A percentile compares a stretch with the other conserved stretches of the same genome.
Conservation (phyloP, 2,888 invertebrate species). For the Drosophila neonasuta region DNA sequence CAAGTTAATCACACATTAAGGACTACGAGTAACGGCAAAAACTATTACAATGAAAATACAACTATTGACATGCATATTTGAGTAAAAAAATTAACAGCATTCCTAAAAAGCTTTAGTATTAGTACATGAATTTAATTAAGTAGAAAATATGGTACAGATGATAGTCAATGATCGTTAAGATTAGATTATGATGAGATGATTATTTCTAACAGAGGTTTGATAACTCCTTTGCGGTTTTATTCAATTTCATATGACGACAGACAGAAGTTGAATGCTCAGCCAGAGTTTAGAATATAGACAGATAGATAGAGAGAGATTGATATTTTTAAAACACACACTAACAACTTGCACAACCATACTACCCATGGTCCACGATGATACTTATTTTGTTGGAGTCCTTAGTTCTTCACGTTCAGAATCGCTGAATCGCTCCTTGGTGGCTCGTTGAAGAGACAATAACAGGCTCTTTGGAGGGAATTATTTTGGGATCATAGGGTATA, state of each 20-base stretch:
- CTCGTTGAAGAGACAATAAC: constrained; percentile 42
- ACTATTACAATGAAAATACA: constrained; percentile 23
- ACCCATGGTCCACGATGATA: constrained; percentile 70
- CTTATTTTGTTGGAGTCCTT: constrained; percentile 49
- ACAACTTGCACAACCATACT: constrained; percentile 74
- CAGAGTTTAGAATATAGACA: constrained; percentile 54
- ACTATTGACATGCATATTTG: constrained; percentile 36
- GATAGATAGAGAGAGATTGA: constrained; percentile 7
- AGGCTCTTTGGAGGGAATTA: constrained; percentile 42
- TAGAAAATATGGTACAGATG: constrained; percentile 29
- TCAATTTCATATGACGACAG: constrained; percentile 48
- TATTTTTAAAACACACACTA: constrained; percentile 54
- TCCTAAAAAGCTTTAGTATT: constrained; percentile 43
- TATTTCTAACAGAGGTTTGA: constrained; percentile 46
- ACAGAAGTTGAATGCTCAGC: constrained; percentile 50
- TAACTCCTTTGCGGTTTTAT: constrained; percentile 49
- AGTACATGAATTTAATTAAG: constrained; percentile 44
- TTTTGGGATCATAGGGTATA: constrained; percentile 33
- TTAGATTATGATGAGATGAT: constrained; percentile 10
- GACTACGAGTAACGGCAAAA: constrained; percentile 7
- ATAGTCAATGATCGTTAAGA: neutral
- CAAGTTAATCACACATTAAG: constrained; percentile 21
- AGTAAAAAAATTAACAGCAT: constrained; percentile 36
- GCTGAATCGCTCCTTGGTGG: constrained; percentile 31
- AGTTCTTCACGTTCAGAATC: constrained; percentile 22